These are phyloP conservation scores for Archivesica marissinica DNA, from an alignment of 1,140 invertebrate species.

Conservation along the genomic window DNA sequence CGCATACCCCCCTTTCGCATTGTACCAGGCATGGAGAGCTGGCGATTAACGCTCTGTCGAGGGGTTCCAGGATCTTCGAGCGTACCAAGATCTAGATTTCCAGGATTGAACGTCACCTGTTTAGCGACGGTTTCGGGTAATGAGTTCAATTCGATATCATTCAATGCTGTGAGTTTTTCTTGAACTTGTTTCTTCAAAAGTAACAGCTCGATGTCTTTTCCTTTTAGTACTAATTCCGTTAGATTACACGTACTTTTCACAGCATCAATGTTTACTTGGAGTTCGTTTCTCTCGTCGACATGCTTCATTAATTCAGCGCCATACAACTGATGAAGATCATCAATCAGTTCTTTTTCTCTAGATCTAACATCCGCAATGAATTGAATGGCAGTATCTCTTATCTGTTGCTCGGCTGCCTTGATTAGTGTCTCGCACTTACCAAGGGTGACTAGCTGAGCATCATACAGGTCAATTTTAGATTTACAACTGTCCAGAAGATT, in stretches of 20 bases:
- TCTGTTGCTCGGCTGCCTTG: conserved; percentile 81
- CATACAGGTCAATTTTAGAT: conserved; percentile 80
- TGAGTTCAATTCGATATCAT: conserved; percentile 79
- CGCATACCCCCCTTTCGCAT: conserved; percentile 53
- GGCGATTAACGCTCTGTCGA: conserved; percentile 62
- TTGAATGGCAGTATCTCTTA: conserved; percentile 81
- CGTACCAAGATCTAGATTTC: conserved; percentile 79
- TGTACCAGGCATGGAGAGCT: conserved; percentile 56
- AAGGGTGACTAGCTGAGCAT: conserved; percentile 78
- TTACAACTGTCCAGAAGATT: conserved; percentile 80
- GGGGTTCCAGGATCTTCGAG: conserved; percentile 79
- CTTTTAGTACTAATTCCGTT: conserved; percentile 83
- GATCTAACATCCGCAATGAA: conserved; percentile 82
- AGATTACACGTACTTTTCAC: conserved; percentile 83
- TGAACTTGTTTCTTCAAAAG: conserved; percentile 84
- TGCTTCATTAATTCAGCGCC: conserved; percentile 82
- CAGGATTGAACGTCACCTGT: conserved; percentile 80
- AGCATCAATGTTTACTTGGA: conserved; percentile 82
- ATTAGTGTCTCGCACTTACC: conserved; percentile 80
- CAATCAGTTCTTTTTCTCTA: conserved; percentile 82
- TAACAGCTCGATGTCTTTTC: conserved; percentile 84
- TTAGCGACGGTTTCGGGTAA: conserved; percentile 81
- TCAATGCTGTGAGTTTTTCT: conserved; percentile 82
- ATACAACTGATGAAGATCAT: conserved; percentile 83
- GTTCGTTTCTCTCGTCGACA: conserved; percentile 80